phyloP scores from a whole-genome alignment of 1,140 invertebrate genomes.

The Diploscapter pachys region DNA sequence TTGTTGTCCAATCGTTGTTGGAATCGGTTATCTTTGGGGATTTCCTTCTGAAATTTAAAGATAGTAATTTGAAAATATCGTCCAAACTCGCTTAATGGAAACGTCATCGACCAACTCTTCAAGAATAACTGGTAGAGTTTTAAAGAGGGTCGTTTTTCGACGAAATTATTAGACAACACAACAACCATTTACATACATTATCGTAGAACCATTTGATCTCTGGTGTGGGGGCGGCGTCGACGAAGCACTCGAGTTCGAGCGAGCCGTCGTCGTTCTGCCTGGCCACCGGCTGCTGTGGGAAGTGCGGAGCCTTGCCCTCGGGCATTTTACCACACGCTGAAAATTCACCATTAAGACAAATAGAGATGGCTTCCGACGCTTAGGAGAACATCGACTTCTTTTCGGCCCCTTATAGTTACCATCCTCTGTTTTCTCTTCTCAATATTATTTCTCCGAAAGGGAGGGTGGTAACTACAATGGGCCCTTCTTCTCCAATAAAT shows the following conservation, averaged over 20 bases:
- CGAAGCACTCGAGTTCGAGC: conserved; percentile 87
- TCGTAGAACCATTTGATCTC: conserved; percentile 84
- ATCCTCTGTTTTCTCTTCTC: neutral
- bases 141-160: too few relatives aligned
- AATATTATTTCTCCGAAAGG: neutral
- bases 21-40: conserved; percentile 80
- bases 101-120: too few relatives aligned
- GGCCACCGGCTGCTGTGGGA: conserved; percentile 94
- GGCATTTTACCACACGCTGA: conserved; percentile 16
- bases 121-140: too few relatives aligned
- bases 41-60: conserved; percentile 64
- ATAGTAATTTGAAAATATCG: too few relatives aligned
- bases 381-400: neutral
- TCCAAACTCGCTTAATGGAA: too few relatives aligned
- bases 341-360: neutral
- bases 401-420: too few relatives aligned
- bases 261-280: conserved; percentile 80
- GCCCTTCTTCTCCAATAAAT: neutral
- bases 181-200: conserved; percentile 36
- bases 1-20: conserved; percentile 73
- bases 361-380: neutral
- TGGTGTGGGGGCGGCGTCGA: conserved; percentile 88
- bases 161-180: too few relatives aligned
- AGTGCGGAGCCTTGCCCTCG: conserved; percentile 81
- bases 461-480: neutral